These are phyloP conservation scores for Brevimyrus niger DNA, from an alignment of 2,113 vertebrate species.

Conservation along the genomic window DNA sequence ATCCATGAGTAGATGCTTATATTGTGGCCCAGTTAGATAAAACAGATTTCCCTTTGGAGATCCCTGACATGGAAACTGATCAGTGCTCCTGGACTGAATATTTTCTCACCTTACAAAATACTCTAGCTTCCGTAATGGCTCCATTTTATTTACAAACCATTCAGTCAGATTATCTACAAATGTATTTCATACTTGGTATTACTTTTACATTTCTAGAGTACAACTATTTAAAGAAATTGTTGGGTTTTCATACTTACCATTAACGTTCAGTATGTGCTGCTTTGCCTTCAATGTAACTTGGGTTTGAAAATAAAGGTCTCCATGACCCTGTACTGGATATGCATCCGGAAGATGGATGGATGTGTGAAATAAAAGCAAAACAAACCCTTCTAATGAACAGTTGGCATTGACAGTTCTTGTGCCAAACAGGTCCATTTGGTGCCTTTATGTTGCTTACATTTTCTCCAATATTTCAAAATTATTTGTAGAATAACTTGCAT, in stretches of 20 bases:
- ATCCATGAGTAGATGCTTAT: neutral
- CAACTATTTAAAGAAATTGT: neutral
- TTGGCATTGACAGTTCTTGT: neutral
- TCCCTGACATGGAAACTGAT: neutral
- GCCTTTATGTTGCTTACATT: neutral
- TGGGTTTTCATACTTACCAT: neutral
- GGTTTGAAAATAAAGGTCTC: neutral
- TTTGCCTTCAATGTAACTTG: neutral
- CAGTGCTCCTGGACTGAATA: neutral
- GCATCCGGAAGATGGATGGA: neutral
- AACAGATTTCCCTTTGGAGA: neutral
- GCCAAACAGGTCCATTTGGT: neutral
- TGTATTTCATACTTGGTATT: neutral
- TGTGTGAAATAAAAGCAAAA: neutral
- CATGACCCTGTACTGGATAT: neutral
- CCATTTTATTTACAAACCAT: neutral
- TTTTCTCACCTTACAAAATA: neutral
- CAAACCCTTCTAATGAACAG: neutral
- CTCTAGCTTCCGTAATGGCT: neutral
- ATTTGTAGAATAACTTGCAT: neutral
- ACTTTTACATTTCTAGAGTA: conserved; percentile 2
- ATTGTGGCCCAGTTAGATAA: neutral
- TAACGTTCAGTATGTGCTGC: neutral
- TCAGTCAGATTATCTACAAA: neutral
- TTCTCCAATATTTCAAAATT: neutral